phyloP scores from a whole-genome alignment of 2,888 invertebrate genomes.

The Cremastinae sp. region DNA sequence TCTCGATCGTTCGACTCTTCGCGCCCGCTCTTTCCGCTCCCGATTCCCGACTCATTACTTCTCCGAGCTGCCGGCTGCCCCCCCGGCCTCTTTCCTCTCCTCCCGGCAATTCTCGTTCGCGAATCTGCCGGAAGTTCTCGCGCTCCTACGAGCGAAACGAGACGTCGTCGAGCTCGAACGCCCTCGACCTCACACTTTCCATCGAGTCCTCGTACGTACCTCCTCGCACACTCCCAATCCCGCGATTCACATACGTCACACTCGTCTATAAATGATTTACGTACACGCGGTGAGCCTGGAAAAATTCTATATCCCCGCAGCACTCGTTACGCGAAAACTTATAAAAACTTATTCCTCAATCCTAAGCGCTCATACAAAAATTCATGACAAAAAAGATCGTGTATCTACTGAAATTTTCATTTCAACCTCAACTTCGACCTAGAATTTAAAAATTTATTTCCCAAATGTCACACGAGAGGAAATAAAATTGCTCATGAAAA shows the following conservation, averaged over 20 bases:
- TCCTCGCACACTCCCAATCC: slow-evolving; percentile 16
- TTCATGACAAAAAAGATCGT: too few relatives aligned
- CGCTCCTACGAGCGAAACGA: slow-evolving; percentile 69
- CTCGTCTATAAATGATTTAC: background rate
- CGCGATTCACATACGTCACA: slow-evolving; percentile 9
- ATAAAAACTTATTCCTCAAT: too few relatives aligned
- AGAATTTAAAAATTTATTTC: too few relatives aligned
- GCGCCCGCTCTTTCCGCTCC: slow-evolving; percentile 66
- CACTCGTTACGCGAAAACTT: too few relatives aligned
- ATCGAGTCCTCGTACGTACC: background rate
- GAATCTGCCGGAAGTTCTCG: slow-evolving; percentile 73
- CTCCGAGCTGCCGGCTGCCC: slow-evolving; percentile 51
- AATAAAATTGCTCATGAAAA: too few relatives aligned
- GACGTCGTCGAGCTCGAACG: slow-evolving; percentile 73
- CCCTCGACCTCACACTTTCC: slow-evolving; percentile 40
- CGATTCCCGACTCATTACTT: slow-evolving; percentile 67
- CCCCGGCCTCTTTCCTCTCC: slow-evolving; percentile 48
- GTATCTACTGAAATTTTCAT: too few relatives aligned
- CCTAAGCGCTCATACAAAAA: too few relatives aligned
- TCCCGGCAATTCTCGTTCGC: slow-evolving; percentile 60
- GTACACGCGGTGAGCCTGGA: too few relatives aligned
- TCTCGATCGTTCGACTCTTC: slow-evolving; percentile 46
- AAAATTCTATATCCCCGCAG: too few relatives aligned
- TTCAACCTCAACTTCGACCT: too few relatives aligned
- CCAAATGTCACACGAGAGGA: too few relatives aligned